Base-by-base conservation (phyloP, 2,797 vertebrate species). In the Karalla daura region DNA sequence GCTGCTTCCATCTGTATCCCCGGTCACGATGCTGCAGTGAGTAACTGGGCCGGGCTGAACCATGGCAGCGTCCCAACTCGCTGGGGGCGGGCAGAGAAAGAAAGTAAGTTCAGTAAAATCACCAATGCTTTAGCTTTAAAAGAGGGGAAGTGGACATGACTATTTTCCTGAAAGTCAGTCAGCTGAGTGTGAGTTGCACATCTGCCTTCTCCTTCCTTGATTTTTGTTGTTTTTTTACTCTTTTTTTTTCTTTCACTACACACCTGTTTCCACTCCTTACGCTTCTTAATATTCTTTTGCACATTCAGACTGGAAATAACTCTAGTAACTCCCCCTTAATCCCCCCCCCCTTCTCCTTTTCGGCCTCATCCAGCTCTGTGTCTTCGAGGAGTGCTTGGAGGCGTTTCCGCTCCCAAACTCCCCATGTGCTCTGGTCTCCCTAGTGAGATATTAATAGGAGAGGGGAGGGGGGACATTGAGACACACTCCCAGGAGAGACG, bases 361-460 rank as follows among this genome's bases (percentile, higher is more conserved):
- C 32, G 1, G 46, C 55, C 47, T 78, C 49, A 46, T 45, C 39
- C 69, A 54, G 47, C 55, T 71, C 64, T 56, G 13, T 54, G 63
- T 78, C 55, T 82, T 81, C 49, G 67, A 81, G 78, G 63, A 80
- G 78, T 52, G 63, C 58, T 87, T 28, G 52, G 80, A 85, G 70
- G 85, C 67, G 84, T 88, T 90, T 90, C 89, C 83, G 84, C 88
- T 90, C 91, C 87, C 87, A 90, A 92, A 88, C 77, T 88, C 88
- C 86, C 72, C 82, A 74, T 49, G 79, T 85, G 86, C 66, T 76
- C 69, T 71, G 60, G 8, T 77, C 80, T 86, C 89, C 89, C 86
- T 76, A 32, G 80, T 67, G 82, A 71, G 89, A 88, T 86, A 90
- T 88, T 84, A 90, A 87, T 90, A 87, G 80, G 83, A 76, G 58